These are phyloP conservation scores for Pimephales promelas DNA, from an alignment of 2,113 vertebrate genomes.

Conservation along the genomic window DNA sequence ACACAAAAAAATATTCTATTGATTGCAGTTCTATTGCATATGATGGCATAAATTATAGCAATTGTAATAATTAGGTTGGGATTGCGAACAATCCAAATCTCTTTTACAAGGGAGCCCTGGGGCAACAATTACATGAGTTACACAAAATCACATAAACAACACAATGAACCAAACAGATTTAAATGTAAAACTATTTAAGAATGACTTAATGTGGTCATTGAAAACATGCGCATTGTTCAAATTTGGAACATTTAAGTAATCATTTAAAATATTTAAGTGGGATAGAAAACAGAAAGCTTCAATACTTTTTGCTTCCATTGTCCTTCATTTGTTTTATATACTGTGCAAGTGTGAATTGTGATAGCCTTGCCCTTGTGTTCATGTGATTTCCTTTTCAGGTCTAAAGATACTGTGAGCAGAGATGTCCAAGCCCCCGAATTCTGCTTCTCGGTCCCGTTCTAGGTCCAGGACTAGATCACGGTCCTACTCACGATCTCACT, in stretches of 20 bases:
- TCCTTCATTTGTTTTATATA: not conserved
- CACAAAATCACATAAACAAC: too few relatives aligned
- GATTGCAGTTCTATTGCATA: not conserved
- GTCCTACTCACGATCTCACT: conserved; percentile 92
- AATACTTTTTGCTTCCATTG: too few relatives aligned
- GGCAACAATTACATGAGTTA: too few relatives aligned
- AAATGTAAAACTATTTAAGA: too few relatives aligned
- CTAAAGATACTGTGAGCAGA: conserved; percentile 57
- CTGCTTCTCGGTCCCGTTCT: conserved; percentile 87
- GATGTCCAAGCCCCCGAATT: conserved; percentile 94
- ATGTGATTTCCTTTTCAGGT: conserved; percentile 48
- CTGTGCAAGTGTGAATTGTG: not conserved
- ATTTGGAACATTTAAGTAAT: too few relatives aligned
- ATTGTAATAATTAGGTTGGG: not conserved
- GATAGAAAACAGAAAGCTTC: too few relatives aligned
- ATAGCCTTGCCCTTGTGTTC: conserved; percentile 10
- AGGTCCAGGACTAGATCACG: conserved; percentile 88
- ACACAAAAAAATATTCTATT: not conserved
- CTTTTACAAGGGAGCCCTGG: too few relatives aligned
- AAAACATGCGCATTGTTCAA: too few relatives aligned
- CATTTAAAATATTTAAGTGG: too few relatives aligned
- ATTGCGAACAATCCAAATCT: too few relatives aligned
- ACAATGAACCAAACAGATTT: too few relatives aligned
- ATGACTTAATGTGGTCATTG: too few relatives aligned
- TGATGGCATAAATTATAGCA: not conserved